Evolutionary conservation across 92 coral and sea anemone species (phyloP).

Genomic region (Palythoa grandiflora): DNA sequence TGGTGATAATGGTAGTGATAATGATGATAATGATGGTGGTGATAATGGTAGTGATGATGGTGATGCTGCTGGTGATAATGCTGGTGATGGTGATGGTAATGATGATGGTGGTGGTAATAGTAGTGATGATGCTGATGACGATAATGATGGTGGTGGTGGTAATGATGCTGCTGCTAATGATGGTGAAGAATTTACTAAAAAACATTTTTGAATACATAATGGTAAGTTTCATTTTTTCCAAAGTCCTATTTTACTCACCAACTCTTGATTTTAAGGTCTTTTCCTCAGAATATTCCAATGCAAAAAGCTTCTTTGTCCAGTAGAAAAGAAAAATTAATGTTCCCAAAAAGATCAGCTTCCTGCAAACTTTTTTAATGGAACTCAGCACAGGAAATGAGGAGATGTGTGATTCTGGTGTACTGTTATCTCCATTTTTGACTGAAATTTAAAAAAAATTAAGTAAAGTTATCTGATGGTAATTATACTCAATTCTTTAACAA

Average conservation of each 20-base stretch:
- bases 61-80: neutral
- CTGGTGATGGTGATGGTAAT: neutral
- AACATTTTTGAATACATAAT: neutral
- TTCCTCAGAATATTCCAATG: slow-evolving; percentile 70
- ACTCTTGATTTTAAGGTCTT: slow-evolving; percentile 79
- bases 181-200: neutral
- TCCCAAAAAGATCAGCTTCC: slow-evolving; percentile 58
- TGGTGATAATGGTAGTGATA: neutral
- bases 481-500: neutral
- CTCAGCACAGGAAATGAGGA: slow-evolving; percentile 42
- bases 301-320: slow-evolving; percentile 86
- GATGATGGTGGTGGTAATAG: neutral
- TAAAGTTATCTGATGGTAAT: too few species aligned
- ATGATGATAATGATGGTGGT: neutral
- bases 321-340: slow-evolving; percentile 65
- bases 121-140: neutral
- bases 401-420: neutral
- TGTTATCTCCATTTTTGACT: neutral
- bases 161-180: neutral
- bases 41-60: neutral
- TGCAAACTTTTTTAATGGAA: slow-evolving; percentile 34
- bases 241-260: slow-evolving; percentile 67
- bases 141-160: neutral
- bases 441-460: neutral
- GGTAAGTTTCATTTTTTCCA: neutral